Evolutionary conservation across 2,888 invertebrate genomes (phyloP), one percentile per base, ranked within the genome.

Genomic region (Acronicta psi): DNA sequence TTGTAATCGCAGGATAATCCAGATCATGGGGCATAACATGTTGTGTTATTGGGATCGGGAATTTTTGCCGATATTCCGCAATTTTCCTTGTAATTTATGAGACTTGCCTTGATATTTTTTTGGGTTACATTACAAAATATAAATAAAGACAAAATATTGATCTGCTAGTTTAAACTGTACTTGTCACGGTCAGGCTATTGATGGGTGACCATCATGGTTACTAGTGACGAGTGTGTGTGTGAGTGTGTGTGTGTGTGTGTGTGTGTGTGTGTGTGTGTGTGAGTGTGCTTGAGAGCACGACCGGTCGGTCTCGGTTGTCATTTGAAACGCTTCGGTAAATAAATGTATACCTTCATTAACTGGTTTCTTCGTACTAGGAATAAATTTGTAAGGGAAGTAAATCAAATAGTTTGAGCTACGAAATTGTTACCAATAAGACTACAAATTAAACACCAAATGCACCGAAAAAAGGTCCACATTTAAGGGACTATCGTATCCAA

Each of bases 401-500:
- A 52, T 64, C 53, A 69, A 16, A 31, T 23, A 14, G 47, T 44
- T 37, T 25, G 13, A 38, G 18, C 38, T 13, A 49, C 5, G 38
- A 50, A 67, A 62, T 56, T 43, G 58, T 59, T 62, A 51, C 25
- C 56, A 74, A 66, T 70, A 59, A 70, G 23, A 29, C 29, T 43
- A 57, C 56, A 55, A 69, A 61, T 59, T 60, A 62, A 66, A 68
- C 77, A 73, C 52, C 55, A 66, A 73, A 69, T 72, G 66, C 71
- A 73, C 61, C 71, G 23, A 55, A 75, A 87, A 86, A 85, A 83
- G 81, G 77, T 83, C 79, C 80, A 85, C 80, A 83, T 87, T 81
- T 81, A 84, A 77, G 80, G 81, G 82, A 85, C 82, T 86, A 90
- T 91, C 84, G 84, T 83, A 84, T 86, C 85, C 80, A 81, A 85